Percentiles rank a stretch among this genome's conserved stretches.
These are phyloP conservation scores for Listronotus bonariensis DNA, from an alignment of 1,140 invertebrate species.

Conservation along the genomic window DNA sequence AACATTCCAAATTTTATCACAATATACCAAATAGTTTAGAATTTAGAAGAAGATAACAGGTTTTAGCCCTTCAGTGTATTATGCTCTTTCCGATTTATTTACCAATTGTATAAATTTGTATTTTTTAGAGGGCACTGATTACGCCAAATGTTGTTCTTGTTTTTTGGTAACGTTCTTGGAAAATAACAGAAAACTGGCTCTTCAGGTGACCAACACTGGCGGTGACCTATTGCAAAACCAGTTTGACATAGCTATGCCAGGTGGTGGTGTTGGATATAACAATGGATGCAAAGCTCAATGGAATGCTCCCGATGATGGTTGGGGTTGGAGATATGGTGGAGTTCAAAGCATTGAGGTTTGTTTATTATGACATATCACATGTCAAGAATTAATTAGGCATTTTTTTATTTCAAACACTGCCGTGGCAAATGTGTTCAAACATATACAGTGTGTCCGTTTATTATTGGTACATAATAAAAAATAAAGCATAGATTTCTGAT, in stretches of 20 bases:
- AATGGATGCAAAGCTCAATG: constrained; percentile 17
- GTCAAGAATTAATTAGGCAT: no score
- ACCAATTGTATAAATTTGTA: no score
- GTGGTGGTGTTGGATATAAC: constrained; percentile 16
- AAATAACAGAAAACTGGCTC: neutral
- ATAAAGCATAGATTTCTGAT: no score
- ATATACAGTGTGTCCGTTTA: no score
- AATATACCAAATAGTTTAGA: no score
- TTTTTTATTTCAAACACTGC: no score
- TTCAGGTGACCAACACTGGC: constrained; percentile 17
- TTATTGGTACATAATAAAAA: no score
- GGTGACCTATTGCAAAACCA: constrained; percentile 5
- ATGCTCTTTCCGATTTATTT: no score
- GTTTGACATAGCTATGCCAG: constrained; percentile 32
- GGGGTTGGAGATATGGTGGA: constrained; percentile 5
- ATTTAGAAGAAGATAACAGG: no score
- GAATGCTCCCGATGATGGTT: constrained; percentile 17
- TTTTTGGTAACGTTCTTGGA: constrained; percentile 11
- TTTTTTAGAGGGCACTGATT: constrained; percentile 5
- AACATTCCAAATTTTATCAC: no score
- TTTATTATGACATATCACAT: neutral
- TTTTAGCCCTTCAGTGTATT: no score
- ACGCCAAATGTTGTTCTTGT: constrained; percentile 14
- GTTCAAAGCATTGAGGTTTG: constrained; percentile 5
- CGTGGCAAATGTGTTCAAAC: no score